These are phyloP conservation scores for Daboia siamensis DNA, from an alignment of 2,113 vertebrate species.

Conservation along the genomic window DNA sequence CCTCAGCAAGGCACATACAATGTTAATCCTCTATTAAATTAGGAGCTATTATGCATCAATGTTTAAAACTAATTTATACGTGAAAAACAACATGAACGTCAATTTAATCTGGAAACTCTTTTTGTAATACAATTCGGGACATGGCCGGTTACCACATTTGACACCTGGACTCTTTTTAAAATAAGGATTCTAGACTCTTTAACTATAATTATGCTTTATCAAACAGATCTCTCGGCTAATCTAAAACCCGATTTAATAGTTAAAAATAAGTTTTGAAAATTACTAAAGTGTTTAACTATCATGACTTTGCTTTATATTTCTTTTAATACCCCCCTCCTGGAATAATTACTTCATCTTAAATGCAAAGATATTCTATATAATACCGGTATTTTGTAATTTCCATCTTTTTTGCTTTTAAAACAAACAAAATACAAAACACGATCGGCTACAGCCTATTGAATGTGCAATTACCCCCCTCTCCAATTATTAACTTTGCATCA, in stretches of 20 bases:
- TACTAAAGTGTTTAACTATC: background rate
- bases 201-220: background rate
- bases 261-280: background rate
- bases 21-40: background rate
- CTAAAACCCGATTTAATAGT: background rate
- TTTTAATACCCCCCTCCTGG: background rate
- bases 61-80: background rate
- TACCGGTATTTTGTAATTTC: background rate
- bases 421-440: background rate
- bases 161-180: background rate
- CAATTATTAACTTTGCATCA: background rate
- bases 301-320: background rate
- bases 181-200: background rate
- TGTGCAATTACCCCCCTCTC: background rate
- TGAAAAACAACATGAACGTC: background rate
- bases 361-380: background rate
- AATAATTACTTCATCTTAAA: background rate
- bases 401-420: background rate
- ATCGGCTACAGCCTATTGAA: background rate
- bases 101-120: background rate
- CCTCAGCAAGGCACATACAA: background rate
- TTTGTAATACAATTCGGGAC: background rate
- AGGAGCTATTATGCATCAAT: background rate
- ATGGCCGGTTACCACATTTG: background rate
- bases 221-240: background rate